Conservation (phyloP, 2,113 vertebrate genomes). For the Lepus europaeus region DNA sequence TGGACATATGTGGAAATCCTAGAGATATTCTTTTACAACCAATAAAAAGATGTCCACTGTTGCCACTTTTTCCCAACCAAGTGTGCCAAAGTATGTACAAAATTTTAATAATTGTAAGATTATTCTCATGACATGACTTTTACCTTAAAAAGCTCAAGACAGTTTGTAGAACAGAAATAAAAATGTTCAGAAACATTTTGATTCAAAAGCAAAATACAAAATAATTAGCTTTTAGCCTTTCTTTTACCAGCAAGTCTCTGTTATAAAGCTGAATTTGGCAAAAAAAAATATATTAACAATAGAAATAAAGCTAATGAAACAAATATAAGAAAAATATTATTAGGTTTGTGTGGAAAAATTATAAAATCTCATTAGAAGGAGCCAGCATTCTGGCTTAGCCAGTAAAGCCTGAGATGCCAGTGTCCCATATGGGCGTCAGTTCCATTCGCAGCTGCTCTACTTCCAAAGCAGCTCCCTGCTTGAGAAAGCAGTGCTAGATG, state of each 20-base stretch:
- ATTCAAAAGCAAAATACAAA: background rate
- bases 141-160: background rate
- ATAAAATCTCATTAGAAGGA: background rate
- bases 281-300: background rate
- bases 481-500: too few species aligned
- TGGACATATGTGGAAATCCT: background rate
- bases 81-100: background rate
- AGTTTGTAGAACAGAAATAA: background rate
- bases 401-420: too few species aligned
- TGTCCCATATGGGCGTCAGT: too few species aligned
- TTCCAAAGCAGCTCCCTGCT: too few species aligned
- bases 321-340: background rate
- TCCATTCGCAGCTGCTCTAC: too few species aligned
- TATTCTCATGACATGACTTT: background rate
- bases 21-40: background rate
- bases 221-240: background rate
- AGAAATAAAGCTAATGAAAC: background rate
- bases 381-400: too few species aligned
- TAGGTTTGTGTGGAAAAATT: background rate
- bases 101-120: background rate
- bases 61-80: background rate
- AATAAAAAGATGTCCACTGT: background rate
- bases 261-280: background rate
- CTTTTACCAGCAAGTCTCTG: background rate
- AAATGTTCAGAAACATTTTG: background rate